Evolutionary conservation across 2,113 vertebrate genomes (phyloP).

Genomic region (Nothocercus julius): DNA sequence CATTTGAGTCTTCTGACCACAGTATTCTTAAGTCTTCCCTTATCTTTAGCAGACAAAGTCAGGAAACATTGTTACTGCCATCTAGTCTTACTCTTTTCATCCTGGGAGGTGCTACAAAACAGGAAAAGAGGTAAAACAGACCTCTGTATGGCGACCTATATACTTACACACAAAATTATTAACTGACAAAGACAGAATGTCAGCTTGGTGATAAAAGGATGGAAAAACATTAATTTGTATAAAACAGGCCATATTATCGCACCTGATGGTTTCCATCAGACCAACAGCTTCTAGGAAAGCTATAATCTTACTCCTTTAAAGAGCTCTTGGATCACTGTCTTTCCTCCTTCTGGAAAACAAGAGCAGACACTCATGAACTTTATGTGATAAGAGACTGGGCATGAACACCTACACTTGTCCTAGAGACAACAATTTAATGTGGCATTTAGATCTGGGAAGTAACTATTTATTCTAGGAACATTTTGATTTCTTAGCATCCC

Average conservation of each 20-base stretch:
- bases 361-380: background rate
- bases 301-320: fast-evolving
- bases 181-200: background rate
- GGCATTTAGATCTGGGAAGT: background rate
- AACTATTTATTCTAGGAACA: background rate
- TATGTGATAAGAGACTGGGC: background rate
- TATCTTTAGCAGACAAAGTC: background rate
- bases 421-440: fast-evolving
- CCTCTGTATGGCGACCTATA: fast-evolving
- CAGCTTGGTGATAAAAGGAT: background rate
- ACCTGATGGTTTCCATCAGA: background rate
- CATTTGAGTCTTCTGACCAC: background rate
- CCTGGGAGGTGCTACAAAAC: background rate
- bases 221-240: background rate
- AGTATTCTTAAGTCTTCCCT: background rate
- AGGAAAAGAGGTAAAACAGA: background rate
- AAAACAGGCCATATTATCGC: background rate
- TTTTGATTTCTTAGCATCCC: background rate
- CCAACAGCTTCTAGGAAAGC: background rate
- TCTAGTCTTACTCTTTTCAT: background rate
- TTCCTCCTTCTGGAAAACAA: background rate
- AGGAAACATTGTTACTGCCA: background rate
- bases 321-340: fast-evolving
- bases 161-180: background rate
- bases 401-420: background rate